Conservation (phyloP, 2,797 vertebrate species). For the Onychomys torridus region DNA sequence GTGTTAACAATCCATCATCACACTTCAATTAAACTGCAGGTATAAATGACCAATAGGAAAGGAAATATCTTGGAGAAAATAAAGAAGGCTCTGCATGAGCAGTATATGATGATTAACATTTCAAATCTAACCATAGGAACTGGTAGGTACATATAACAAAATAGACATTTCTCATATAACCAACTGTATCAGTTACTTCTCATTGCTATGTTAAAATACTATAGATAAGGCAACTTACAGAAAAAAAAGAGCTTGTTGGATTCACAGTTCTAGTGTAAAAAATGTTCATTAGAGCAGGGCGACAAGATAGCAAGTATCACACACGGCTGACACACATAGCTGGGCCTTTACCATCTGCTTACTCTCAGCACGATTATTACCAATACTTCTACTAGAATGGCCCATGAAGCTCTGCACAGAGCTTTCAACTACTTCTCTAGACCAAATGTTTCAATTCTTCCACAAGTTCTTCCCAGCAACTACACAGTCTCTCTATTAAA, state of each 20-base stretch:
- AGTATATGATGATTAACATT: neutral
- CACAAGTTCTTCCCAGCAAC: neutral
- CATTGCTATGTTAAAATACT: neutral
- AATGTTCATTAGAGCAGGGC: neutral
- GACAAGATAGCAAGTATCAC: neutral
- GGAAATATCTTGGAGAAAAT: conserved; percentile 6
- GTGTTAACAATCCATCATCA: neutral
- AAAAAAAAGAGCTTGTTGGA: neutral
- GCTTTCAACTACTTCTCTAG: neutral
- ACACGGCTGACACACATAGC: neutral
- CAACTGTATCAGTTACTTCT: neutral
- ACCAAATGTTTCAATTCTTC: neutral
- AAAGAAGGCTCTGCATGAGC: neutral
- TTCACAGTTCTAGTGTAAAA: neutral
- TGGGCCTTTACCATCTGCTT: neutral
- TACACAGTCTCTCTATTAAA: neutral
- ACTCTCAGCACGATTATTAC: neutral
- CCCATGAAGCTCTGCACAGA: neutral
- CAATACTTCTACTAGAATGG: neutral
- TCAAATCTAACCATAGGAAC: neutral
- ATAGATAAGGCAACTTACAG: neutral
- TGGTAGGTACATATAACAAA: neutral
- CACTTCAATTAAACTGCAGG: neutral
- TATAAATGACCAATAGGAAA: conserved; percentile 10
- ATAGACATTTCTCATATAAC: neutral